Evolutionary conservation across 2,888 invertebrate species (phyloP), one percentile per base, ranked within the genome.

Genomic region (Epinotia demarniana): DNA sequence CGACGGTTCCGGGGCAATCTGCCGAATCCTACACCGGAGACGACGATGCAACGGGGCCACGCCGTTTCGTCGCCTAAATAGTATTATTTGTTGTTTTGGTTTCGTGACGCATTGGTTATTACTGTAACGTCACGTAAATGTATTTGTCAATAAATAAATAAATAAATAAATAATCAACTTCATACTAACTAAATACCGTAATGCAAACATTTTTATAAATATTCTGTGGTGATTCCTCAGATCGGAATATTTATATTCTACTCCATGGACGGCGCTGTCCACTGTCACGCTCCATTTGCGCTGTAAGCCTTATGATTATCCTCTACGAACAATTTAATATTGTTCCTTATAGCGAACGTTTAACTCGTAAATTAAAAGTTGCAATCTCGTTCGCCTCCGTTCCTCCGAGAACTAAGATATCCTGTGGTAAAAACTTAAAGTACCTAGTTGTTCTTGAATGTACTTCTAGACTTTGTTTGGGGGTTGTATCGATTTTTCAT

Each of bases 261-360:
- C 80, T 82, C 83, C 46, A 80, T 16, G 53, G 57, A 49, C 77
- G 80, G 77, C 77, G 18, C 8, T 82, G 76, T 83, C 61, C 80
- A 3, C 62, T 67, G 79, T 82, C 78, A 81, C 81, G 83, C 82
- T 83, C 84, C 83, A 85, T 86, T 86, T 86, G 82, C 85, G 80
- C 81, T 80, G 80, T 80, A 78, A 83, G 81, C 81, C 85, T 85
- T 86, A 86, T 85, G 85, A 85, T 85, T 85, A 85, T 86, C 82
- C 84, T 81, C 81, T 80, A 80, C 81, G 83, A 84, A 85, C 81
- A 82, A 82, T 84, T 85, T 86, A 85, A 83, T 85, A 84, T 82
- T 81, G 82, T 83, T 81, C 82, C 78, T 78, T 81, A 79, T 79
- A 79, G 77, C 78, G 77, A 76, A 80, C 79, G 73, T 78, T 79